Conservation (phyloP, 2,113 vertebrate species). For the Thomomys bottae region DNA sequence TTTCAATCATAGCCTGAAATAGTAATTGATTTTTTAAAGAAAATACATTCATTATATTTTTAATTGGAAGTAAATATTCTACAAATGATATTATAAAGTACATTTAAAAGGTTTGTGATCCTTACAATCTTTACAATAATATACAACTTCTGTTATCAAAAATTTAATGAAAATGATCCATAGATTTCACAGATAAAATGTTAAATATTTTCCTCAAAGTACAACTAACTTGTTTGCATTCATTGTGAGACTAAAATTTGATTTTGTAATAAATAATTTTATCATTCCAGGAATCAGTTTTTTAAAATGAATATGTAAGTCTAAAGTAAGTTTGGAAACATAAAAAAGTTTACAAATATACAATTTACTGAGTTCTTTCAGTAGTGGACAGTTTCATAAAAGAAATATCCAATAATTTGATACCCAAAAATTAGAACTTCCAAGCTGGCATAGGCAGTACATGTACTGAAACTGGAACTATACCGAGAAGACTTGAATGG, state of each 20-base stretch:
- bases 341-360: not conserved
- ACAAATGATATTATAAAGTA: not conserved
- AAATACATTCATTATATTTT: not conserved
- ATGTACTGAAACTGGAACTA: too few species aligned
- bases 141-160: not conserved
- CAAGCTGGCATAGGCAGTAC: too few species aligned
- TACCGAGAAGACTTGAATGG: too few species aligned
- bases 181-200: not conserved
- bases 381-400: not conserved
- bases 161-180: constrained; percentile 2
- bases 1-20: not conserved
- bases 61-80: not conserved
- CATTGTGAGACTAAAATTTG: not conserved
- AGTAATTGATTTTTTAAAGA: not conserved
- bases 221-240: not conserved
- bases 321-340: not conserved
- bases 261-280: not conserved
- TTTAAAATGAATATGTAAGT: constrained; percentile 3
- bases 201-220: not conserved
- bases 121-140: not conserved
- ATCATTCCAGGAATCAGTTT: not conserved
- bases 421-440: not conserved
- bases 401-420: not conserved
- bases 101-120: not conserved
- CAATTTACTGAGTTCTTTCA: not conserved